phyloP scores from a whole-genome alignment of 2,888 invertebrate genomes.

The Macrophya annulata region DNA sequence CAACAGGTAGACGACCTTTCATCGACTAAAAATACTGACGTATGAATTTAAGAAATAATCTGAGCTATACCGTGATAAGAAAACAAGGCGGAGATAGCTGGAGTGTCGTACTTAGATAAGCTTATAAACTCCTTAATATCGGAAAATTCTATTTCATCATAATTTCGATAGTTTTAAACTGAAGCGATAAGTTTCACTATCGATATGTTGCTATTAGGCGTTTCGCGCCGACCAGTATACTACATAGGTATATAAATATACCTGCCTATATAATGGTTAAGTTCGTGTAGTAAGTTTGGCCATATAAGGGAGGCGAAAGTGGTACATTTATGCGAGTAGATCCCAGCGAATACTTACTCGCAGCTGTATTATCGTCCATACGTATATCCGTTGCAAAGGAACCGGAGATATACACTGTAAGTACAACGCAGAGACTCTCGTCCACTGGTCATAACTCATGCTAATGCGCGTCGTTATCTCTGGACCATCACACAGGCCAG shows the following conservation, averaged over 20 bases:
- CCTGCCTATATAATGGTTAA: neutral
- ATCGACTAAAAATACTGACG: neutral
- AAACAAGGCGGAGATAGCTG: neutral
- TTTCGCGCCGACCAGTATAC: neutral
- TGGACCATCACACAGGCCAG: slow-evolving; percentile 46
- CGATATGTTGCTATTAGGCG: slow-evolving; percentile 8
- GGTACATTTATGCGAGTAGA: slow-evolving; percentile 48
- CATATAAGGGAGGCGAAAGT: slow-evolving; percentile 57
- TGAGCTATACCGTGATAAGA: neutral
- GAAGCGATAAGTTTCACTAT: slow-evolving; percentile 14
- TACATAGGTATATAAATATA: neutral
- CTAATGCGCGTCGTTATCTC: slow-evolving; percentile 54
- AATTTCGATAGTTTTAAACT: neutral
- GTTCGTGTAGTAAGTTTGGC: slow-evolving; percentile 37
- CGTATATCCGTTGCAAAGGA: slow-evolving; percentile 22
- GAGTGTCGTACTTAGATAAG: neutral
- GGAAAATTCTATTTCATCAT: neutral
- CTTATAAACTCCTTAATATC: neutral
- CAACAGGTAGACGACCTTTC: neutral
- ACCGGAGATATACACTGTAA: slow-evolving; percentile 13
- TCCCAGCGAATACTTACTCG: slow-evolving; percentile 4
- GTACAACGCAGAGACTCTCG: slow-evolving; percentile 5
- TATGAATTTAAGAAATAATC: neutral
- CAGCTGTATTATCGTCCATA: slow-evolving; percentile 17
- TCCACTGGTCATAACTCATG: slow-evolving; percentile 51